Conservation (phyloP, 2,888 invertebrate genomes). For the Morpho helenor region DNA sequence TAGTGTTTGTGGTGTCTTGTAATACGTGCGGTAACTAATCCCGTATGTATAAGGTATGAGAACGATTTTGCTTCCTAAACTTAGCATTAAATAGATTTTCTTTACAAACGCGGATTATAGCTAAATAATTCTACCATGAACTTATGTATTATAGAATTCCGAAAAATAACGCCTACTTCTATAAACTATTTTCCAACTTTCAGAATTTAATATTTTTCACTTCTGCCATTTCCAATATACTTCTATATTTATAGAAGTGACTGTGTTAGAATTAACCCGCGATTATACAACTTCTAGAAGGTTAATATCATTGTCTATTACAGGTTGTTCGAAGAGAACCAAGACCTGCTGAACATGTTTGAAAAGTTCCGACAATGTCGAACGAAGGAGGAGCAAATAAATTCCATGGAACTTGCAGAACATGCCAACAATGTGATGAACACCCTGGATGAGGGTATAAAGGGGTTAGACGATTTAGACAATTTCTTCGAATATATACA, state of each 20-base stretch:
- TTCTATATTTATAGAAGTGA: neutral
- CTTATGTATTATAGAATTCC: no score
- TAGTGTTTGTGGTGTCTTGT: no score
- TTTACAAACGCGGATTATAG: no score
- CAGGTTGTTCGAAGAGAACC: conserved; percentile 93
- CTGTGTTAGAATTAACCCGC: conserved; percentile 2
- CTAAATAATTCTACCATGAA: no score
- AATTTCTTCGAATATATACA: conserved; percentile 90
- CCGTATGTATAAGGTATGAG: no score
- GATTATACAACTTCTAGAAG: neutral
- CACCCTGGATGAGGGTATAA: conserved; percentile 93
- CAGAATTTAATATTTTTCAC: neutral
- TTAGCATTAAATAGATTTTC: no score
- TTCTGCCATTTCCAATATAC: neutral
- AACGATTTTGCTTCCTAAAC: no score
- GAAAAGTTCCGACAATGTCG: conserved; percentile 88
- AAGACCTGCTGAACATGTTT: conserved; percentile 88
- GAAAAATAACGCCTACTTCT: no score
- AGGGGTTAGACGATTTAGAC: conserved; percentile 91
- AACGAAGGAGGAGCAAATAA: conserved; percentile 89
- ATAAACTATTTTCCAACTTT: no score
- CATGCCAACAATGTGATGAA: conserved; percentile 95
- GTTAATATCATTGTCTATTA: conserved; percentile 21
- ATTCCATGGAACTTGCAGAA: conserved; percentile 89
- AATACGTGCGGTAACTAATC: no score